Conservation (phyloP, 2,797 vertebrate genomes). For the Pseudochirops corinnae region DNA sequence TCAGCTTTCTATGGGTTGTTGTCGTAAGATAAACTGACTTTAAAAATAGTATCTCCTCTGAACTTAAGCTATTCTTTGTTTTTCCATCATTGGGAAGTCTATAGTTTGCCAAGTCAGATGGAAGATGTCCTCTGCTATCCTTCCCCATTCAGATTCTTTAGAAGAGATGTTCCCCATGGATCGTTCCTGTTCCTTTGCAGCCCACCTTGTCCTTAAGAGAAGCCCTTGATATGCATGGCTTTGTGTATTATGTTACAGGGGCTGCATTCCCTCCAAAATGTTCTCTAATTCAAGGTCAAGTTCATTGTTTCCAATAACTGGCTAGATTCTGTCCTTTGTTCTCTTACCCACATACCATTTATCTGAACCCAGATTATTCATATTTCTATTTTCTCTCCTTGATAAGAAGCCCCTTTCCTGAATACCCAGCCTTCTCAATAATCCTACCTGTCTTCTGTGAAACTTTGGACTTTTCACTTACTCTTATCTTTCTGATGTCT, state of each 20-base stretch:
- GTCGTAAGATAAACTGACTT: neutral
- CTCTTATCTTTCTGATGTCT: neutral
- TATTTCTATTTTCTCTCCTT: neutral
- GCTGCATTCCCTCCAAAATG: neutral
- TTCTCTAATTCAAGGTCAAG: neutral
- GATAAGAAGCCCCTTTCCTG: neutral
- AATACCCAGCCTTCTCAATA: neutral
- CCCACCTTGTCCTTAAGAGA: neutral
- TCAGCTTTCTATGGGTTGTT: neutral
- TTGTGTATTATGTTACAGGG: neutral
- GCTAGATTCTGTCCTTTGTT: neutral
- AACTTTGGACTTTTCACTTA: neutral
- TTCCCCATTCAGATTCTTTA: neutral
- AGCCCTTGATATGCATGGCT: neutral
- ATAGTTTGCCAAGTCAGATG: neutral
- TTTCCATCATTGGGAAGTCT: neutral
- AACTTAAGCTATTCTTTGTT: neutral
- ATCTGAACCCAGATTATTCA: neutral
- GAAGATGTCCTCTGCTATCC: neutral
- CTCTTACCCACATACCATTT: neutral
- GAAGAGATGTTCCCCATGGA: neutral
- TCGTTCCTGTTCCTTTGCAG: neutral
- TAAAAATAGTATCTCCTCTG: neutral
- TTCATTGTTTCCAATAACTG: neutral
- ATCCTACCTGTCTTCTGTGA: neutral